Base-by-base conservation (phyloP, 2,888 invertebrate genomes). In the Troilus luridus region DNA sequence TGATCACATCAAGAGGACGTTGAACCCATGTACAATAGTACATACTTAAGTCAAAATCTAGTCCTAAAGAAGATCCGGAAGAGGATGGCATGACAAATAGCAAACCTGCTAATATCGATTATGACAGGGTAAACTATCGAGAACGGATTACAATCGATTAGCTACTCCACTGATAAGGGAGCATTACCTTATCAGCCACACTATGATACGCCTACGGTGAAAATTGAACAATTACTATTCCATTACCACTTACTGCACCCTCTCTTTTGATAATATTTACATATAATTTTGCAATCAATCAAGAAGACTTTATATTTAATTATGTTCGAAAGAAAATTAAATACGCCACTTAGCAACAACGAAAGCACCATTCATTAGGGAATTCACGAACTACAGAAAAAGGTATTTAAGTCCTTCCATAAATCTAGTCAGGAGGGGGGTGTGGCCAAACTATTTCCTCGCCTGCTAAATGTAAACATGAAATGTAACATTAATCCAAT, bases 41-140 rank as follows among this genome's bases (percentile, higher is more conserved):
- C 0, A 77, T 8, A 14, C 27, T 12, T 8, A 41, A 77, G 11
- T 24, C 6, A 77, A 17, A 77, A 77, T 77, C 17, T 19, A 24
- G 64, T 17, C 17, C 41, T 8, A 0, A 41, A 77, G 72, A 8
- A 8, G n/a, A 77, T 41, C 27, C 67, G 67, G 67, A 67, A 67
- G 21, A 27, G 12, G 24, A 67, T 24, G 14, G 41, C 14, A 77
- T 77, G 72, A 77, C 41, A 17, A 64, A 67, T 67, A 27, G 5
- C 62, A 62, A 64, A 64, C 64, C n/a, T 77, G 27, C 72, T 77
- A 24, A 77, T 77, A 77, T 77, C 72, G 41, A 10, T 8, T 9
- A 77, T 77, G 72, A 77, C 72, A 41, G 72, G 17, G 41, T 41
- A 17, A 77, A 77, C 72, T 77, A 77, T 77, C 72, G 72, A 77